Conservation (phyloP, 2,113 vertebrate genomes). For the Sylvietta virens region DNA sequence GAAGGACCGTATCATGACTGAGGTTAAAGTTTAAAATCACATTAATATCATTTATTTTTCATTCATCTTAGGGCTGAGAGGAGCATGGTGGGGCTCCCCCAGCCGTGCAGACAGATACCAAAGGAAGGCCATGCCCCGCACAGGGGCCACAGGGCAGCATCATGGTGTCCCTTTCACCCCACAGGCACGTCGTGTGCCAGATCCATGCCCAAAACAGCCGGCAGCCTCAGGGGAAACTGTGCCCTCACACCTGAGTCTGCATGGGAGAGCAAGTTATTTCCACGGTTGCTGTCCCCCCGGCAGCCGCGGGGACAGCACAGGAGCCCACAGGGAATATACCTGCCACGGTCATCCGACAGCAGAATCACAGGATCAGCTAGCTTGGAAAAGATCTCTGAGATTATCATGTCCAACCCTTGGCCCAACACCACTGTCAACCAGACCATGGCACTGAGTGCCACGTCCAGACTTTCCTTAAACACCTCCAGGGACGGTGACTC, state of each 20-base stretch:
- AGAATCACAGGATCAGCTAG: background rate
- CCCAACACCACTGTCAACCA: background rate
- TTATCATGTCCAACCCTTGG: fast-evolving
- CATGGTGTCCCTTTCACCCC: fast-evolving
- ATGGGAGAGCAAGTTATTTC: background rate
- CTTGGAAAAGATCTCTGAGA: background rate
- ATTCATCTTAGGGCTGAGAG: background rate
- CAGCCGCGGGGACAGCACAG: fast-evolving
- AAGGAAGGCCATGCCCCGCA: too few relatives aligned
- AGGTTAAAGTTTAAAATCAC: background rate
- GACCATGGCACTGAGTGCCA: background rate
- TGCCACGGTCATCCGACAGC: fast-evolving
- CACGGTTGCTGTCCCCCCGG: fast-evolving
- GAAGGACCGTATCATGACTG: fast-evolving
- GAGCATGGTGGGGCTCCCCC: fast-evolving
- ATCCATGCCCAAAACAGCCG: fast-evolving
- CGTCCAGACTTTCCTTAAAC: background rate
- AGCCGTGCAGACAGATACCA: fast-evolving
- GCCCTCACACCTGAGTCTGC: background rate
- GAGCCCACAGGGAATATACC: fast-evolving
- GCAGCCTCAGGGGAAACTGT: background rate
- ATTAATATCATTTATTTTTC: background rate
- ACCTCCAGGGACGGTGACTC: background rate
- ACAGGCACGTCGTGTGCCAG: fast-evolving
- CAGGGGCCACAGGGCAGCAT: background rate